A percentile compares a stretch with the other conserved stretches of the same genome.
phyloP scores from a whole-genome alignment of 30 jellyfish, hydroid and myxozoan genomes.

The Turritopsis rubra region DNA sequence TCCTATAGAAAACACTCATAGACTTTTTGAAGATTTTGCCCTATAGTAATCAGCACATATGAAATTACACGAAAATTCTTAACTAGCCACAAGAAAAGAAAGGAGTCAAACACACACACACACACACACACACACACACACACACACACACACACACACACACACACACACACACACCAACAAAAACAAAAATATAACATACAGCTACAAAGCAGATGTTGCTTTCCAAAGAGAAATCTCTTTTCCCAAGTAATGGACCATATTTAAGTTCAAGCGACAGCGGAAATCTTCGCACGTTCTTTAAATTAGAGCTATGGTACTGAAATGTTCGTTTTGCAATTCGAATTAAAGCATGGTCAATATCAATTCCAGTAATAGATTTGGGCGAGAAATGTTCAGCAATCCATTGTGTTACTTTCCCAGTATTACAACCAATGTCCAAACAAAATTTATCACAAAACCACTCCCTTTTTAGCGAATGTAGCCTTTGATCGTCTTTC shows the following conservation, averaged over 20 bases:
- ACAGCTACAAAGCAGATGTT: conserved; percentile 16
- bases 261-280: conserved; percentile 59
- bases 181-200: not conserved
- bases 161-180: not conserved
- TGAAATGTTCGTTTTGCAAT: conserved; percentile 59
- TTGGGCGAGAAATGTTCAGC: conserved; percentile 64
- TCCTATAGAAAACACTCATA: too few relatives aligned
- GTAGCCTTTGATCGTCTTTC: conserved; percentile 20
- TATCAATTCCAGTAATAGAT: conserved; percentile 63
- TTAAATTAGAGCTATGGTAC: not conserved
- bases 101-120: too few relatives aligned
- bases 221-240: not conserved
- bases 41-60: too few relatives aligned
- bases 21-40: too few relatives aligned
- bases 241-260: conserved; percentile 50
- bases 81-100: too few relatives aligned
- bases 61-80: too few relatives aligned
- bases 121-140: too few relatives aligned
- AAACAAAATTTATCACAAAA: conserved; percentile 63
- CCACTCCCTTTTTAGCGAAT: conserved; percentile 42
- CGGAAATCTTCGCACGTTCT: conserved; percentile 22
- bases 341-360: conserved; percentile 50
- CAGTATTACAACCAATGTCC: conserved; percentile 90
- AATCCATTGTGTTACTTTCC: conserved; percentile 65
- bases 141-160: too few relatives aligned